Evolutionary conservation across 2,113 vertebrate genomes (phyloP).

Genomic region (Thalassoma bifasciatum): DNA sequence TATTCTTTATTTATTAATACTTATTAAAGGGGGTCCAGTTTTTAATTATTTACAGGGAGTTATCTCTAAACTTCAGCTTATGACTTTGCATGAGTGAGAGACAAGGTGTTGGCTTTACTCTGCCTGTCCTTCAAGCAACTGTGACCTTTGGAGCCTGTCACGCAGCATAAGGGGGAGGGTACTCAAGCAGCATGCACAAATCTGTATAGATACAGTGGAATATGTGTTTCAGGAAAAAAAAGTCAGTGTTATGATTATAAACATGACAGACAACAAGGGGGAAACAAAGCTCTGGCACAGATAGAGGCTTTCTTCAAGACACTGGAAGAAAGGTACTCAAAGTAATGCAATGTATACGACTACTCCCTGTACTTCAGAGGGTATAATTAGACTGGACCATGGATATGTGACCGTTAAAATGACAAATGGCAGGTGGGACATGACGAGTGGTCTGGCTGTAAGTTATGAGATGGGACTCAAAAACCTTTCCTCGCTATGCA

Average conservation of each 20-base stretch:
- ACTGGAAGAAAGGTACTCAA: background rate
- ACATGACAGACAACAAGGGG: background rate
- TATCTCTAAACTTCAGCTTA: slow-evolving; percentile 63
- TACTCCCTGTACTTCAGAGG: background rate
- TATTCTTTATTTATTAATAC: background rate
- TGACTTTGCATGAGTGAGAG: slow-evolving; percentile 59
- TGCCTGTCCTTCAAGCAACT: slow-evolving; percentile 85
- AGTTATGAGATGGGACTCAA: slow-evolving; percentile 12
- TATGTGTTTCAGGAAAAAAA: slow-evolving; percentile 41
- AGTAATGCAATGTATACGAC: slow-evolving; percentile 14
- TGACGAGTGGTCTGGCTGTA: background rate
- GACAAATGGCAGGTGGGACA: background rate
- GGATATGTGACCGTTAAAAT: background rate
- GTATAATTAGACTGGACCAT: background rate
- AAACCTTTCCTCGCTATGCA: slow-evolving; percentile 63
- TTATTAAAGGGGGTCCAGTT: slow-evolving; percentile 1
- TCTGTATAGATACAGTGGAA: slow-evolving; percentile 56
- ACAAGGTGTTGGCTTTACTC: slow-evolving; percentile 77
- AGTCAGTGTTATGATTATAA: slow-evolving; percentile 1
- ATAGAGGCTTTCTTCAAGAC: background rate
- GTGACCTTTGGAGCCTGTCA: slow-evolving; percentile 87
- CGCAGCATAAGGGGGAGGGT: slow-evolving; percentile 75
- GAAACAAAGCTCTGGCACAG: background rate
- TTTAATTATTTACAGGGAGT: slow-evolving; percentile 63
- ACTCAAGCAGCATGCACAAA: slow-evolving; percentile 64